phyloP scores from a whole-genome alignment of 2,113 vertebrate species.

The Phrynosoma blainvillii region DNA sequence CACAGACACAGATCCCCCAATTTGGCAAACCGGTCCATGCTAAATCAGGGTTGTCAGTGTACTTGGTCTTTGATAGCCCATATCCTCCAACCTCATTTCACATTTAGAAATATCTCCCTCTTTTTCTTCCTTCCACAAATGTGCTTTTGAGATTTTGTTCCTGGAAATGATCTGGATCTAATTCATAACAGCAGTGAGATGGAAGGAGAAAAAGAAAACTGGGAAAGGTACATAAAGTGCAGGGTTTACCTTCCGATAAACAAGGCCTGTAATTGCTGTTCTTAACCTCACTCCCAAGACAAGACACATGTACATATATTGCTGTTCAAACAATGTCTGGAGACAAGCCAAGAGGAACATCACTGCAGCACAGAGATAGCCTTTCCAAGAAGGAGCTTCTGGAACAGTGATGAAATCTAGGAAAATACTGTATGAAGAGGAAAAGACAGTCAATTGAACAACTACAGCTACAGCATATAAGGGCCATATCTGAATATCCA shows the following conservation, averaged over 20 bases:
- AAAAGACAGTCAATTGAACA: background rate
- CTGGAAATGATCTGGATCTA: background rate
- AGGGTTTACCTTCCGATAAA: conserved; percentile 89
- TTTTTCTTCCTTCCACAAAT: too few species aligned
- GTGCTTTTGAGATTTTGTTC: background rate
- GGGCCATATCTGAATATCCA: too few species aligned
- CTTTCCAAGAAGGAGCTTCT: conserved; percentile 84
- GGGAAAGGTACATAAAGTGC: background rate
- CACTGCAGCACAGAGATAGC: conserved; percentile 83
- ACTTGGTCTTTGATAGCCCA: too few species aligned
- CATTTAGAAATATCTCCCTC: background rate
- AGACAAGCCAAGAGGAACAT: conserved; percentile 88
- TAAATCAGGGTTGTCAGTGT: background rate
- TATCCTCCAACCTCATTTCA: background rate
- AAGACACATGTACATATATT: conserved; percentile 88
- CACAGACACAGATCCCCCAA: too few species aligned
- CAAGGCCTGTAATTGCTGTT: conserved; percentile 87
- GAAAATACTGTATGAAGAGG: conserved; percentile 79
- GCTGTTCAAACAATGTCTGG: conserved; percentile 91
- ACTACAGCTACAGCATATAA: too few species aligned
- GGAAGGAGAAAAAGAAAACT: background rate
- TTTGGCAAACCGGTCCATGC: too few species aligned
- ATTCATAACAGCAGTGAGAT: background rate
- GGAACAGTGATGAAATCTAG: conserved; percentile 84
- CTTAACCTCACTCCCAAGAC: conserved; percentile 88